Evolutionary conservation across 2,888 invertebrate species (phyloP).

Genomic region (Leptarthrus brevirostris): DNA sequence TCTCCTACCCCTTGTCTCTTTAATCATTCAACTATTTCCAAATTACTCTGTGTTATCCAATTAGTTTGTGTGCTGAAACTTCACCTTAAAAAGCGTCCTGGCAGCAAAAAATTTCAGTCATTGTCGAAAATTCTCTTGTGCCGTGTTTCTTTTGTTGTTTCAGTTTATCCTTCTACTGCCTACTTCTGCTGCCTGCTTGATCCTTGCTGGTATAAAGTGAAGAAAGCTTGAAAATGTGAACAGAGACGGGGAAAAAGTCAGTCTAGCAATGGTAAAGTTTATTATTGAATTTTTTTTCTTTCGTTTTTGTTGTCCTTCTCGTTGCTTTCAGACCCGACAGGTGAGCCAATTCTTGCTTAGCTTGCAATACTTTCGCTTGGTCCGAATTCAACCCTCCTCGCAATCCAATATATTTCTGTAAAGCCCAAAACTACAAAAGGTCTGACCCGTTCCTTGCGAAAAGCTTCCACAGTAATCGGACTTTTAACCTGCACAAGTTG

Average conservation of each 20-base stretch:
- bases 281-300: constrained; percentile 43
- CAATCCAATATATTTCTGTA: constrained; percentile 28
- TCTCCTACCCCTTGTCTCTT: constrained; percentile 24
- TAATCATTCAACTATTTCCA: constrained; percentile 52
- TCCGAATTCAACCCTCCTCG: constrained; percentile 1
- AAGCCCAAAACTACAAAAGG: constrained; percentile 27
- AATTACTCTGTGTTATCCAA: constrained; percentile 52
- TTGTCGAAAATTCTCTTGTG: constrained; percentile 38
- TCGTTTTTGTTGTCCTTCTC: background rate
- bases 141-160: constrained; percentile 37
- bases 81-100: constrained; percentile 21
- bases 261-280: constrained; percentile 46
- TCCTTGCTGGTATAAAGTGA: constrained; percentile 18
- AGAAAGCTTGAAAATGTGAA: constrained; percentile 4
- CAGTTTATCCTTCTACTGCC: constrained; percentile 35
- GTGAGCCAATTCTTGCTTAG: constrained; percentile 23
- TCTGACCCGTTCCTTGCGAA: constrained; percentile 21
- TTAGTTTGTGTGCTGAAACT: constrained; percentile 52
- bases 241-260: constrained; percentile 25
- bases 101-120: constrained; percentile 29
- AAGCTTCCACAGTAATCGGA: constrained; percentile 26
- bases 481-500: constrained; percentile 36
- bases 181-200: constrained; percentile 21
- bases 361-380: constrained; percentile 22
- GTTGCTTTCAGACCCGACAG: constrained; percentile 17